Evolutionary conservation across 2,888 invertebrate genomes (phyloP), one percentile per base, ranked within the genome.

Genomic region (Scaptomyza parva): DNA sequence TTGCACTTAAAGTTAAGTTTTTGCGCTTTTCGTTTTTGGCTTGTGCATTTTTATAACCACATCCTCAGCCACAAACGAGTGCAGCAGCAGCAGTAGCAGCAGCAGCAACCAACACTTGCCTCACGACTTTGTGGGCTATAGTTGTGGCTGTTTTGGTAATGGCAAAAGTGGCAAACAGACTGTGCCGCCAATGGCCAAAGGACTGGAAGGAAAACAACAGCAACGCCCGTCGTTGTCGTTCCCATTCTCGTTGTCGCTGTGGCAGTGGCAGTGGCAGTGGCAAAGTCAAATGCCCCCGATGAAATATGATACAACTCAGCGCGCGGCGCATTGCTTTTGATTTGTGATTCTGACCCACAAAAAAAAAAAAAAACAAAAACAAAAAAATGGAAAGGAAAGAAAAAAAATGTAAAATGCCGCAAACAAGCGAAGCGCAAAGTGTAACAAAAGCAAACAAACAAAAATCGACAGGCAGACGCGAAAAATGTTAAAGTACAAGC

Each of bases 301-400:
- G 81, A 81, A 84, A 86, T 86, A 81, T 86, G 87, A 81, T 81
- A 86, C 69, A 84, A 80, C 54, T 86, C 68, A 48, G 64, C 45
- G 58, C 60, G 48, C 30, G 55, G 61, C 72, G 84, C 84, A 74
- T 77, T 84, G 74, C 87, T 84, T 86, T 80, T 81, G 81, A 81
- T 81, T 81, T 81, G 81, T 86, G 81, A 84, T 70, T 77, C 66
- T 86, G 87, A 81, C 81, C 87, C 63, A 70, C 78, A 86, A 86
- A 83, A 83, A 70, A 86, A 86, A 26, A 26, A 6, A 26, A 8
- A 26, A 6, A 83, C 76, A 70, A 8, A 7, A 77, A 70, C 78
- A 86, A 86, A 83, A 83, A 70, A 86, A 86, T n/a, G n/a, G n/a
- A n/a, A n/a, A n/a, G n/a, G 8, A 26, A 6, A 26, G 6, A 26